Percentiles rank a stretch among this genome's conserved stretches.
Conservation (phyloP, 2,113 vertebrate species). For the Psilopsiagon aymara region DNA sequence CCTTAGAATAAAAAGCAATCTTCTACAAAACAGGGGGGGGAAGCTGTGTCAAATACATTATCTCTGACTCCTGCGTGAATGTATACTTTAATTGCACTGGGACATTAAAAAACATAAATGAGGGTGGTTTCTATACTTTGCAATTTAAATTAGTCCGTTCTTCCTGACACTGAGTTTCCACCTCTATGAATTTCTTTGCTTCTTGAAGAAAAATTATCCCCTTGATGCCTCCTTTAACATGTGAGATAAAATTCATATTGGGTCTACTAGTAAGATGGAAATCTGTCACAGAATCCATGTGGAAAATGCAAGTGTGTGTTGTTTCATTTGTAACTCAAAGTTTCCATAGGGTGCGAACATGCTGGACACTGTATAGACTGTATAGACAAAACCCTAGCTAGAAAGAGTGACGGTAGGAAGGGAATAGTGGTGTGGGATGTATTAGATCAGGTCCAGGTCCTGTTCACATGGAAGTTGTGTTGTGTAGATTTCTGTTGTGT, state of each 20-base stretch:
- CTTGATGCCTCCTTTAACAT: background rate
- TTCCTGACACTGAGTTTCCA: background rate
- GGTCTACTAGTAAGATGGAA: background rate
- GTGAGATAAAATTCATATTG: background rate
- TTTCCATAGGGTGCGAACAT: background rate
- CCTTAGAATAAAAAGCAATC: background rate
- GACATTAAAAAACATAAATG: background rate
- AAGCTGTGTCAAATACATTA: background rate
- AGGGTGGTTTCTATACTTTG: background rate
- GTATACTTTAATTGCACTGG: background rate
- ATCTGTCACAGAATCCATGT: background rate
- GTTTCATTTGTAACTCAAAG: background rate
- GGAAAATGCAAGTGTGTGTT: background rate
- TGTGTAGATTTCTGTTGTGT: background rate
- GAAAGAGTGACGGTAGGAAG: background rate
- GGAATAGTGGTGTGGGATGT: background rate
- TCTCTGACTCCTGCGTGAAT: background rate
- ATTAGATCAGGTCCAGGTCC: background rate
- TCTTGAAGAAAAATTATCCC: background rate
- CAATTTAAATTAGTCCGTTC: background rate
- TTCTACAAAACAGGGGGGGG: background rate
- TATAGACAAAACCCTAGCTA: background rate
- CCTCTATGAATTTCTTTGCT: background rate
- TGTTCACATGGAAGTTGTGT: background rate
- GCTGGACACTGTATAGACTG: background rate